Evolutionary conservation across 2,888 invertebrate genomes (phyloP).

Genomic region (Leptinotarsa peninsularis): DNA sequence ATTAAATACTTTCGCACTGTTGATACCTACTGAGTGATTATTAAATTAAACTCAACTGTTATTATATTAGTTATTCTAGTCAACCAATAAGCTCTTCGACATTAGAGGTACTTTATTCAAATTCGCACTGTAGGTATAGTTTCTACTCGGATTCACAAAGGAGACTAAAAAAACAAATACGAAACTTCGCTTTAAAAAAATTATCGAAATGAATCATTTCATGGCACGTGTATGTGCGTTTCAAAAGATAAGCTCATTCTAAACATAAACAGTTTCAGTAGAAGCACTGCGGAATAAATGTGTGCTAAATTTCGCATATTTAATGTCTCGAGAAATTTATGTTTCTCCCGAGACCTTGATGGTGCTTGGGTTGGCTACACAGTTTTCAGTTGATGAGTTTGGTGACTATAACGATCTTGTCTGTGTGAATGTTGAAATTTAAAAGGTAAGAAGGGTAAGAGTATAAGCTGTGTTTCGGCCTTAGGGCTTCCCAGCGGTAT

Average conservation of each 20-base stretch:
- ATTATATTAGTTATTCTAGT: too few relatives aligned
- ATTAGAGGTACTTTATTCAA: neutral
- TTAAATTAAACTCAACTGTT: too few relatives aligned
- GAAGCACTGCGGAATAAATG: slow-evolving; percentile 16
- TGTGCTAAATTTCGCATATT: neutral
- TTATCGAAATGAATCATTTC: slow-evolving; percentile 14
- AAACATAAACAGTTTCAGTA: slow-evolving; percentile 11
- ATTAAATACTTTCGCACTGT: slow-evolving; percentile 3
- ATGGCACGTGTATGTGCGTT: slow-evolving; percentile 1
- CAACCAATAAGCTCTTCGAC: too few relatives aligned
- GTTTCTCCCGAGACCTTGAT: neutral
- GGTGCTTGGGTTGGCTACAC: neutral
- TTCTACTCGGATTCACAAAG: slow-evolving; percentile 17
- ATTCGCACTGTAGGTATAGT: neutral
- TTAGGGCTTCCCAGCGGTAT: too few relatives aligned
- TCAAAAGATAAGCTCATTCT: slow-evolving; percentile 8
- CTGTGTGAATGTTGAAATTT: too few relatives aligned
- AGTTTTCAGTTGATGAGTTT: too few relatives aligned
- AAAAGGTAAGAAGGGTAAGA: too few relatives aligned
- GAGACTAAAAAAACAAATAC: slow-evolving; percentile 19
- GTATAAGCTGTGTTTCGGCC: too few relatives aligned
- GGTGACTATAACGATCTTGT: too few relatives aligned
- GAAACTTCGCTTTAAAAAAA: slow-evolving; percentile 24
- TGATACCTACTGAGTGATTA: neutral
- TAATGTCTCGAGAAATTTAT: neutral